These are phyloP conservation scores for Gymnopithys bicolor DNA, from an alignment of 2,797 vertebrate genomes.

Conservation along the genomic window DNA sequence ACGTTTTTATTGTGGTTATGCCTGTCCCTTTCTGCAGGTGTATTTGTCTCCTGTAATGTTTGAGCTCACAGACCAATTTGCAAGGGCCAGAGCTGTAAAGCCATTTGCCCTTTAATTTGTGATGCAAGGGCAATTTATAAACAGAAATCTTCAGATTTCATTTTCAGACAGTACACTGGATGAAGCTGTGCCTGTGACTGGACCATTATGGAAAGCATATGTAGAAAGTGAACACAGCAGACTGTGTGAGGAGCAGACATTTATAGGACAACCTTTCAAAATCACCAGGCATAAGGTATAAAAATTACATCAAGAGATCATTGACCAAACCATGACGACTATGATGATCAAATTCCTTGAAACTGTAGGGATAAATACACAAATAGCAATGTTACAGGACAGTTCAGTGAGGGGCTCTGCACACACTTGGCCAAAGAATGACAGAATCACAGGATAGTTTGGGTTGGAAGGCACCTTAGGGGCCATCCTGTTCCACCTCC, in stretches of 20 bases:
- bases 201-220: not conserved
- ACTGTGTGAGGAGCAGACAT: not conserved
- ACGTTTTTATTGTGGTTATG: not conserved
- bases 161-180: not conserved
- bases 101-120: slow-evolving; percentile 7
- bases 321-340: not conserved
- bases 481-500: not conserved
- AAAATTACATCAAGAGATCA: not conserved
- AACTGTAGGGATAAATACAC: not conserved
- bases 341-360: not conserved
- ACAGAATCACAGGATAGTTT: not conserved
- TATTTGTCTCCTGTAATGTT: not conserved
- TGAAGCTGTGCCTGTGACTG: not conserved
- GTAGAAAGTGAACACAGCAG: not conserved
- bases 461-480: not conserved
- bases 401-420: not conserved
- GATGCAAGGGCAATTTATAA: not conserved
- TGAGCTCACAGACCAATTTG: not conserved
- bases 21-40: not conserved
- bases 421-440: not conserved
- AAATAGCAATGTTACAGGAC: not conserved
- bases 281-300: not conserved
- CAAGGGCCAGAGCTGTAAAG: not conserved
- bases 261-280: not conserved
- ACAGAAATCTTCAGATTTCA: not conserved